These are phyloP conservation scores for Calameuta pallipes DNA, from an alignment of 2,888 invertebrate genomes.

Conservation along the genomic window DNA sequence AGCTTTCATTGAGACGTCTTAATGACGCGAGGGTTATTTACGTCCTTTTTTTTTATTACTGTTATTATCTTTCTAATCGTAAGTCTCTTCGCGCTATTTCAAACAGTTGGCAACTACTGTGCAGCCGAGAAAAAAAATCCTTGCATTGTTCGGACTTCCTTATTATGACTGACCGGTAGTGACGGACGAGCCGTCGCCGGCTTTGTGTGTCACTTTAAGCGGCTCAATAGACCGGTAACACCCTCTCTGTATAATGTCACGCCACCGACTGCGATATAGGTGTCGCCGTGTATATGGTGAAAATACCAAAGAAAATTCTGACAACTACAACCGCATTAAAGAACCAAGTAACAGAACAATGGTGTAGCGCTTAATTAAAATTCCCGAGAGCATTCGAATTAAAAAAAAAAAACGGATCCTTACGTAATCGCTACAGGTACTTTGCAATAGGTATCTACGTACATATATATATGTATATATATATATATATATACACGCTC, in stretches of 20 bases:
- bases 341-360: neutral
- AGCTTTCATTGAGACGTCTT: neutral
- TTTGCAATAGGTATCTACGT: neutral
- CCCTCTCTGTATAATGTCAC: constrained; percentile 25
- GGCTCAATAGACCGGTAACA: constrained; percentile 45
- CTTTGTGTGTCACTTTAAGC: constrained; percentile 55
- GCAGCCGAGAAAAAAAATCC: constrained; percentile 30
- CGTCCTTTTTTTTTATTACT: neutral
- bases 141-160: constrained; percentile 46
- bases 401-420: neutral
- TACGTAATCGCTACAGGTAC: neutral
- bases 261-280: constrained; percentile 4
- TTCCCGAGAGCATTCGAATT: neutral
- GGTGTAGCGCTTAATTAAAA: neutral
- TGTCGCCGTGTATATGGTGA: neutral
- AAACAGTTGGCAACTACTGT: neutral
- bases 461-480: neutral
- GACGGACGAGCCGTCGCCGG: constrained; percentile 35
- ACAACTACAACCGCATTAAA: neutral
- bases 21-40: neutral
- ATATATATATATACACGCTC: neutral
- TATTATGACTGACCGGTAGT: constrained; percentile 51
- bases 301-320: neutral
- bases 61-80: neutral
- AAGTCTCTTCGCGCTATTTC: neutral